Evolutionary conservation across 2,888 invertebrate species (phyloP).

Genomic region (Chalcis sispes): DNA sequence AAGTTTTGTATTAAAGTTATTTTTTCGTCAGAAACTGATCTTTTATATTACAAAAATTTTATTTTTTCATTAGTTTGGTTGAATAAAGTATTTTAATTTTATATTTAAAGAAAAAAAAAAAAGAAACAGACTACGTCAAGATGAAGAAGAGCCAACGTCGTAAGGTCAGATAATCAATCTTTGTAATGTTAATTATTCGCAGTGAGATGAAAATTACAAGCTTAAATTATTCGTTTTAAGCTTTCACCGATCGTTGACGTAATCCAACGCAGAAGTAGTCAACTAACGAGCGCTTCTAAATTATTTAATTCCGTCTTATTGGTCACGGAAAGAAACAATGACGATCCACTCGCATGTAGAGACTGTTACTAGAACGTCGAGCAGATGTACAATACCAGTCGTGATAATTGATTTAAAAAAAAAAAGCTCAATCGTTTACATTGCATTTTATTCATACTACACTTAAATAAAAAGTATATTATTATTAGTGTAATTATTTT

Average conservation of each 20-base stretch:
- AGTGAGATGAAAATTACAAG: constrained; percentile 26
- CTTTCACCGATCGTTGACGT: constrained; percentile 6
- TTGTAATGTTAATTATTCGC: constrained; percentile 47
- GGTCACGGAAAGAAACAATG: not conserved
- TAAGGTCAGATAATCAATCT: constrained; percentile 40
- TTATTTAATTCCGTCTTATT: constrained; percentile 27
- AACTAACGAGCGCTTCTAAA: constrained; percentile 23
- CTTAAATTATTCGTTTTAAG: constrained; percentile 39
- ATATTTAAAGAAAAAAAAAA: not conserved
- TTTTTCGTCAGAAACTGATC: no score
- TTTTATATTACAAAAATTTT: no score
- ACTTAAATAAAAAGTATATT: no score
- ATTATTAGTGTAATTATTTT: no score
- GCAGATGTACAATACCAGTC: not conserved
- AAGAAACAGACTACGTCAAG: not conserved
- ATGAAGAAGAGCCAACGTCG: not conserved
- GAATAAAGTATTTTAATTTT: not conserved
- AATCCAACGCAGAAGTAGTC: not conserved
- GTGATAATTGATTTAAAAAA: no score
- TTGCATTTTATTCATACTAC: no score
- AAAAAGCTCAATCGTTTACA: no score
- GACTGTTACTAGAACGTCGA: constrained; percentile 15
- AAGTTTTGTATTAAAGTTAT: no score
- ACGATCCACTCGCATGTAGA: not conserved
- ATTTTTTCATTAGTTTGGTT: no score